A percentile compares a stretch with the other conserved stretches of the same genome.
Evolutionary conservation across 2,113 vertebrate species (phyloP).

Genomic region (Crotalus horridus): DNA sequence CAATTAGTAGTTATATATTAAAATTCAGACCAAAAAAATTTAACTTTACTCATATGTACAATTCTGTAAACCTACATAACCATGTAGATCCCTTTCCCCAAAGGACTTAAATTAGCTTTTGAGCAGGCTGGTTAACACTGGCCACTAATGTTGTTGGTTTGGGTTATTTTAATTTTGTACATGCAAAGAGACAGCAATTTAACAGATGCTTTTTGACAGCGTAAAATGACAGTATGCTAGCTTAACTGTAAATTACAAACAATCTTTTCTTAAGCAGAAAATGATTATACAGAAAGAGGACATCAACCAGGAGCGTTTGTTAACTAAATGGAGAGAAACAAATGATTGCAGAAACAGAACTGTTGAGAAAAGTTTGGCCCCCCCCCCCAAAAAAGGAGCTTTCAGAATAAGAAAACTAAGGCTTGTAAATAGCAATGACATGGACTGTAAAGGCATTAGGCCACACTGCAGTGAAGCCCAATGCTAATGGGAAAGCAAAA

Average conservation of each 20-base stretch:
- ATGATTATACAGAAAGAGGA: slow-evolving; percentile 56
- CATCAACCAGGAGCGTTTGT: slow-evolving; percentile 57
- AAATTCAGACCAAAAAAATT: neutral
- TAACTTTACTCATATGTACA: neutral
- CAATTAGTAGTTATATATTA: neutral
- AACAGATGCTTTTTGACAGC: slow-evolving; percentile 66
- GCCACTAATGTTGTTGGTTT: slow-evolving; percentile 18
- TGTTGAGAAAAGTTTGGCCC: neutral
- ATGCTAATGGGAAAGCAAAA: neutral
- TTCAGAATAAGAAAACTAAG: neutral
- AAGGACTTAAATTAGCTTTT: slow-evolving; percentile 28
- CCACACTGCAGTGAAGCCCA: neutral
- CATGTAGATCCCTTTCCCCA: slow-evolving; percentile 1
- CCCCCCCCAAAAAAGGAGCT: too few species aligned
- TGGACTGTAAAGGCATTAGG: neutral
- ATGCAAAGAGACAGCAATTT: slow-evolving; percentile 38
- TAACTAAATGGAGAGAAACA: slow-evolving; percentile 65
- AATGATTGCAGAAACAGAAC: slow-evolving; percentile 40
- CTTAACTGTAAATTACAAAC: slow-evolving; percentile 67
- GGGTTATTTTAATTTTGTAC: slow-evolving; percentile 34
- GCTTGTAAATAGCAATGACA: neutral
- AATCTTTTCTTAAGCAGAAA: slow-evolving; percentile 63
- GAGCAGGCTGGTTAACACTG: slow-evolving; percentile 18
- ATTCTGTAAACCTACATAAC: neutral
- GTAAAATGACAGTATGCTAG: slow-evolving; percentile 56